Evolutionary conservation across 2,888 invertebrate genomes (phyloP), one percentile per base, ranked within the genome.

Genomic region (Steromphala cineraria): DNA sequence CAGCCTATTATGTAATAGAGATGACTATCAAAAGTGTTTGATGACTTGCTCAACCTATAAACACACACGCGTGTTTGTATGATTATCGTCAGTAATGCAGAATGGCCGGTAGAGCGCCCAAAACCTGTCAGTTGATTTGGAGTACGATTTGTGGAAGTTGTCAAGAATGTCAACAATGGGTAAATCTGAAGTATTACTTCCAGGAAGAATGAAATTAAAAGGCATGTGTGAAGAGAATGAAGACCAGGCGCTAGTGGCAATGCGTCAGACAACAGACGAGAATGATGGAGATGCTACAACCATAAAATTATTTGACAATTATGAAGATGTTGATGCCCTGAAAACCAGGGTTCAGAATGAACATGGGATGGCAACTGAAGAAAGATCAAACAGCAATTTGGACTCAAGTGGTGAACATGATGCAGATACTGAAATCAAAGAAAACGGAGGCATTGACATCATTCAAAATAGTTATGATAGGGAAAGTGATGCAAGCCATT

Each of bases 281-380:
- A 78, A 62, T 62, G 67, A 76, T 17, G 56, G 62, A 52, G 31
- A 67, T 53, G 56, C 67, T 24, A 62, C 31, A 19, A 79, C 79
- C 67, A n/a, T 82, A 15, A 82, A 55, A 17, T 36, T 82, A 36
- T 71, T 84, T 55, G 81, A 81, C 13, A 71, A 77, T 24, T 80
- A 77, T 75, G 88, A 89, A 78, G 87, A 90, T 84, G 84, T 88
- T 53, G 89, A 89, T 76, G 74, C 78, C 56, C 75, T 90, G 31
- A 90, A 90, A 82, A 81, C 84, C 10, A 83, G 85, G 80, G 55
- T 87, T 15, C 74, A 80, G 52, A 67, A 71, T 40, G 24, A 55
- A 21, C 17, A 78, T 8, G n/a, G 53, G n/a, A 28, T 24, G 24
- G 21, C n/a, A 40, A 24, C 31, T 74, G 79, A 17, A n/a, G 76